phyloP scores from a whole-genome alignment of 64 coral and sea anemone genomes.

The Pocillopora verrucosa region DNA sequence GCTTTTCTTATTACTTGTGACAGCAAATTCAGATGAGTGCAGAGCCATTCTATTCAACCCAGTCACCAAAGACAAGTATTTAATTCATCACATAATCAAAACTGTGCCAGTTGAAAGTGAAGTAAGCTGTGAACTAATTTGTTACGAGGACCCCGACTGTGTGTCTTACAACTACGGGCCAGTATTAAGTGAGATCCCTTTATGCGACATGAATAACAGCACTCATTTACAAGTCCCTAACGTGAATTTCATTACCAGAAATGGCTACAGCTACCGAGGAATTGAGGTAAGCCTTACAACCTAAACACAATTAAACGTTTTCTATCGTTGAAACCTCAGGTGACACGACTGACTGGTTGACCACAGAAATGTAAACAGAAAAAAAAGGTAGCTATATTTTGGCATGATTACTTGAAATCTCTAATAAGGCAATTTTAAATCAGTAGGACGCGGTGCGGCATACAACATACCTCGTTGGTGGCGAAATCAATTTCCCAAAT shows the following conservation, averaged over 20 bases:
- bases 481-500: no score
- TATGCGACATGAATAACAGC: constrained; percentile 8
- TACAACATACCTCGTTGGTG: no score
- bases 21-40: no score
- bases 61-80: not conserved
- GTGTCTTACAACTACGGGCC: not conserved
- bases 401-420: no score
- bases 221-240: not conserved
- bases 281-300: not conserved
- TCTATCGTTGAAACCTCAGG: no score
- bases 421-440: no score
- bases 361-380: no score
- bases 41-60: not conserved
- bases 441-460: no score
- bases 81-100: not conserved
- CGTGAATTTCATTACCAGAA: not conserved
- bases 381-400: no score
- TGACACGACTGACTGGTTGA: no score
- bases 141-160: not conserved
- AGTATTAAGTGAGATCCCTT: not conserved
- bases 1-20: not conserved
- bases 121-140: not conserved
- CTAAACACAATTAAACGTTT: not conserved
- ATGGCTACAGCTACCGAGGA: not conserved
- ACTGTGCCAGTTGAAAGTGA: not conserved